Conservation (phyloP, 2,113 vertebrate species). For the Carettochelys insculpta region DNA sequence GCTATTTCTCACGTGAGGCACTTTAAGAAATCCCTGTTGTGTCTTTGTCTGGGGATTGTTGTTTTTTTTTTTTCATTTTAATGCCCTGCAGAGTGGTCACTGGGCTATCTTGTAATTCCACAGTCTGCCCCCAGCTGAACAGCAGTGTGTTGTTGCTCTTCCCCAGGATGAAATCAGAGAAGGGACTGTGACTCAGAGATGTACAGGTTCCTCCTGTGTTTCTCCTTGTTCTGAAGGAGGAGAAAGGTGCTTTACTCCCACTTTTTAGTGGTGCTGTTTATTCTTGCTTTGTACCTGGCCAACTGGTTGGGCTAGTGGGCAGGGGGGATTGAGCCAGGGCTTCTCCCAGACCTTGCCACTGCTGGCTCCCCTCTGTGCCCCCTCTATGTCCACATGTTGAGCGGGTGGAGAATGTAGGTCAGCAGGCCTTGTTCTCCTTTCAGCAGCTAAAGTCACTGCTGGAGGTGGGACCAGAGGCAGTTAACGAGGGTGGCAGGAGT, state of each 20-base stretch:
- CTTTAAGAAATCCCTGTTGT: slow-evolving; percentile 35
- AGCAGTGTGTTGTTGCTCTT: neutral
- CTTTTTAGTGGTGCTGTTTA: neutral
- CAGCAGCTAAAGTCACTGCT: neutral
- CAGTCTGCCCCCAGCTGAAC: neutral
- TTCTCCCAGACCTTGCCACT: neutral
- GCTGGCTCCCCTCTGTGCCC: neutral
- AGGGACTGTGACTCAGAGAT: neutral
- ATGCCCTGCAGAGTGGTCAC: neutral
- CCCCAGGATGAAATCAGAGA: neutral
- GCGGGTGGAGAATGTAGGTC: neutral
- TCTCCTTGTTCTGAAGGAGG: neutral
- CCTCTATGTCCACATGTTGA: neutral
- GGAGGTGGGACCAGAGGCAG: neutral
- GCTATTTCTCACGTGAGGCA: slow-evolving; percentile 36
- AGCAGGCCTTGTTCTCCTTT: neutral
- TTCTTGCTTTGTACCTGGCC: neutral
- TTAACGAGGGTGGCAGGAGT: neutral
- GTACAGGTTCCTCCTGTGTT: neutral
- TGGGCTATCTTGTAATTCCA: neutral
- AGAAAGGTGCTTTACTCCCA: neutral
- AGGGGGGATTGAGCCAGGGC: neutral
- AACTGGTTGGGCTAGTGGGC: neutral
- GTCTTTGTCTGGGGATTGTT: neutral
- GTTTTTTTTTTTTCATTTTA: neutral